Percentiles rank a stretch among this genome's conserved stretches.
These are phyloP conservation scores for Cephus pygmeus DNA, from an alignment of 2,888 invertebrate species.

Conservation along the genomic window DNA sequence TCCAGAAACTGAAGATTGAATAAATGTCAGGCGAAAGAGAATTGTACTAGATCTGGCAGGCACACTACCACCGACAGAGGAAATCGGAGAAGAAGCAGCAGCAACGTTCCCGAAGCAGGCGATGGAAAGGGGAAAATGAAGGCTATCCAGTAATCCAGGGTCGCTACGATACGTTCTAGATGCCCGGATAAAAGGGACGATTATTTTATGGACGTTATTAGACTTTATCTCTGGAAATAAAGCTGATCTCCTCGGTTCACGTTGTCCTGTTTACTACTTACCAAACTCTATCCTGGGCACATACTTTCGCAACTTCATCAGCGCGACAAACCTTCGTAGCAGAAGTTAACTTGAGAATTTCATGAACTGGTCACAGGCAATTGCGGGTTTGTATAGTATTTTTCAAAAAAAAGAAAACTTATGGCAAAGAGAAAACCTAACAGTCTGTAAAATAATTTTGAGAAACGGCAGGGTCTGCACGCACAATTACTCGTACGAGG, in stretches of 20 bases:
- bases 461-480: too few relatives aligned
- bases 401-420: too few relatives aligned
- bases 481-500: too few relatives aligned
- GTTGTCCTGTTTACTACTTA: too few relatives aligned
- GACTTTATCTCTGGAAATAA: slow-evolving; percentile 25
- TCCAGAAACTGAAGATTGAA: background rate
- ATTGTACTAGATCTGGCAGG: background rate
- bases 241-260: slow-evolving; percentile 12
- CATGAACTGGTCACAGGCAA: too few relatives aligned
- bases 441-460: too few relatives aligned
- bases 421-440: too few relatives aligned
- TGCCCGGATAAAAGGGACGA: slow-evolving; percentile 23
- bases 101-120: background rate
- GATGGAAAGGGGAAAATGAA: background rate
- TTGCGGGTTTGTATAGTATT: too few relatives aligned
- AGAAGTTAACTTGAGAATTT: too few relatives aligned
- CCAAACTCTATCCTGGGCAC: too few relatives aligned
- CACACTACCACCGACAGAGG: background rate
- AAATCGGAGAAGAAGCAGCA: background rate
- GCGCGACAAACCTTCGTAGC: too few relatives aligned
- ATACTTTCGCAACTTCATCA: too few relatives aligned
- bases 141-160: slow-evolving; percentile 23
- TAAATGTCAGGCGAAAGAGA: background rate
- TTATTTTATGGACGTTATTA: slow-evolving; percentile 32
- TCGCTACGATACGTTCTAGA: slow-evolving; percentile 30